Evolutionary conservation across 2,113 vertebrate species (phyloP), one percentile per base, ranked within the genome.

Genomic region (Redunca redunca): DNA sequence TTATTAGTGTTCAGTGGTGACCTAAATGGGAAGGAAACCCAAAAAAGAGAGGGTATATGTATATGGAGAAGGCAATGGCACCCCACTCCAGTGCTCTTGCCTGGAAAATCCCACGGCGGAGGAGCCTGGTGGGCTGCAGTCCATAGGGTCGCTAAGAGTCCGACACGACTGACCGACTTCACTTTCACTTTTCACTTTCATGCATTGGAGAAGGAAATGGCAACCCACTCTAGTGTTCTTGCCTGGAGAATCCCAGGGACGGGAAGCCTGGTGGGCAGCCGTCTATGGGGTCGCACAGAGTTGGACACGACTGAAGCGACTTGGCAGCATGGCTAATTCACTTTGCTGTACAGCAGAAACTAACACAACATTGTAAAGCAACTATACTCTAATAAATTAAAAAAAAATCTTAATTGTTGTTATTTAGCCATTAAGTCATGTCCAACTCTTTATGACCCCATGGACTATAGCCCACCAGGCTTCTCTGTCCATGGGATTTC

Each of bases 261-360:
- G 3, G 55, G 19, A 9, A 23, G 55, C 21, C 8, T 55, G 21
- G 55, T 55, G 23, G 57, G 57, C 57, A 26, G 23, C 57, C 1
- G 0, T 58, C 57, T 26, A 26, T 4, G 57, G 57, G 23, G 0
- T 60, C 1, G 0, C 26, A 60, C 58, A 30, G 26, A 30, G 26
- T 62, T 6, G 2, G 58, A 62, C 58, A 62, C 0, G 6, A 30
- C 60, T 62, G 60, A 30, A 30, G 28, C 6, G 0, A 15, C 6
- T 62, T 15, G 30, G 5, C 60, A 7, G 6, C 3, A 43, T 26
- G 40, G 71, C 40, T 77, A 26, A 77, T 26, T 77, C 23, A 43
- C 23, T 40, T 74, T 43, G 21, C 40, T 26, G 23, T 14, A 43
- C 6, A 14, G 23, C 25, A 26, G 71, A 77, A 43, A 77, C 36